Conservation (phyloP, 1,140 invertebrate species). For the Bradysia coprophila region DNA sequence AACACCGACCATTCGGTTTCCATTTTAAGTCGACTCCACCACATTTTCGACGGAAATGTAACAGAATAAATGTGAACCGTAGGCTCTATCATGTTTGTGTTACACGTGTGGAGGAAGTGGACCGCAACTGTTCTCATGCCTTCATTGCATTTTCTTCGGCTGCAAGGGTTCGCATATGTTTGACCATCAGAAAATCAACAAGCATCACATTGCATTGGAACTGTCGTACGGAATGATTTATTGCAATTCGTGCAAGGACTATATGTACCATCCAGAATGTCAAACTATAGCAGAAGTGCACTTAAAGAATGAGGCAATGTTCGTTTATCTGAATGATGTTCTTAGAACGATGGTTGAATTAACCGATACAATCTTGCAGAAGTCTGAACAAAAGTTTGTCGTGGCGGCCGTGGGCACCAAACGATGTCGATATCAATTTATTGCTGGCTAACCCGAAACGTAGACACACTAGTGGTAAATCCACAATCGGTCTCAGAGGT, state of each 20-base stretch:
- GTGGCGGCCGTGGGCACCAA: slow-evolving; percentile 64
- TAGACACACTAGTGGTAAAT: slow-evolving; percentile 57
- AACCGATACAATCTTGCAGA: slow-evolving; percentile 20
- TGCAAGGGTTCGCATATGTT: slow-evolving; percentile 73
- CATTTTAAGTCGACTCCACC: not conserved
- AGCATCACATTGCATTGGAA: slow-evolving; percentile 73
- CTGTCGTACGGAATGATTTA: slow-evolving; percentile 76
- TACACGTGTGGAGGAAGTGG: slow-evolving; percentile 49
- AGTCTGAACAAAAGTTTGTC: slow-evolving; percentile 46
- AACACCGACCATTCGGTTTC: no score
- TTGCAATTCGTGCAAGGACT: slow-evolving; percentile 81
- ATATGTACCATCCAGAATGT: slow-evolving; percentile 66
- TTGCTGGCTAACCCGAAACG: slow-evolving; percentile 54
- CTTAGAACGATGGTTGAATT: not conserved
- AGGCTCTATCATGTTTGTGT: slow-evolving; percentile 13
- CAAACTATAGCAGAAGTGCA: slow-evolving; percentile 36
- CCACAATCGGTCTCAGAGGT: slow-evolving; percentile 76
- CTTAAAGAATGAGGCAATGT: slow-evolving; percentile 28
- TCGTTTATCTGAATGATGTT: not conserved
- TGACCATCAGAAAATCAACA: slow-evolving; percentile 60
- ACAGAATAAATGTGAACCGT: no score
- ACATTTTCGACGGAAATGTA: no score
- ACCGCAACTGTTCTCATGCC: slow-evolving; percentile 67
- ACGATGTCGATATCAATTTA: slow-evolving; percentile 46
- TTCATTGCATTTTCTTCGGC: slow-evolving; percentile 83